Evolutionary conservation across 2,113 vertebrate species (phyloP).

Genomic region (Emydocephalus ijimae): DNA sequence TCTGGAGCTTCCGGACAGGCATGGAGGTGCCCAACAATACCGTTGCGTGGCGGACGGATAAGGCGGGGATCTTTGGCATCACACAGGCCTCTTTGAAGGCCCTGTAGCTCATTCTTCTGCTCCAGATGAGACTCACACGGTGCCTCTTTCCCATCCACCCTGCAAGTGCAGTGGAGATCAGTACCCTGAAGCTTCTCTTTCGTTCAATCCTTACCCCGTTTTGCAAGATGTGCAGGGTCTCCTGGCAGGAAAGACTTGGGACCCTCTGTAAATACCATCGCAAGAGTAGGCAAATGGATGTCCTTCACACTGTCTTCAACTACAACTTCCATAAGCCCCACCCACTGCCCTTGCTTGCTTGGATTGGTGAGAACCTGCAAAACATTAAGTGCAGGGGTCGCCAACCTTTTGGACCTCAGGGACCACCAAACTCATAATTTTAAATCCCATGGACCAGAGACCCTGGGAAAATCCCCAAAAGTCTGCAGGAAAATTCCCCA

Average conservation of each 20-base stretch:
- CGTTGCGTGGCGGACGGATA: conserved; percentile 77
- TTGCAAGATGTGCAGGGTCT: not conserved
- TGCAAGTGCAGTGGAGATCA: not conserved
- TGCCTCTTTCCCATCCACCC: conserved; percentile 89
- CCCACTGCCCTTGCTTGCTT: not conserved
- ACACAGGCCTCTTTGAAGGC: conserved; percentile 70
- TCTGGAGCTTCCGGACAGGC: conserved; percentile 69
- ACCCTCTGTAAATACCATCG: not conserved
- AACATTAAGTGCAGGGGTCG: not conserved
- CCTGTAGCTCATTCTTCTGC: conserved; percentile 69
- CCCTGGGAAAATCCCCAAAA: no score
- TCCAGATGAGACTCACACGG: conserved; percentile 73
- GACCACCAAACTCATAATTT: no score
- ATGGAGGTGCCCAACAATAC: conserved; percentile 77
- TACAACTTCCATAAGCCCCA: not conserved
- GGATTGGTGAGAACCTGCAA: not conserved
- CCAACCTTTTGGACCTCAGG: no score
- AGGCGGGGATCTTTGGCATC: conserved; percentile 83
- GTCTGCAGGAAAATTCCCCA: no score
- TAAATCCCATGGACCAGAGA: no score
- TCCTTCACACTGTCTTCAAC: not conserved
- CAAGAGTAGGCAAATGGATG: not conserved
- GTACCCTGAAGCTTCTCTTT: rapidly evolving
- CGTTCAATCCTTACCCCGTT: not conserved
- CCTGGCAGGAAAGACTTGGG: not conserved